These are phyloP conservation scores for Aphelocoma coerulescens DNA, from an alignment of 2,113 vertebrate species.

Conservation along the genomic window DNA sequence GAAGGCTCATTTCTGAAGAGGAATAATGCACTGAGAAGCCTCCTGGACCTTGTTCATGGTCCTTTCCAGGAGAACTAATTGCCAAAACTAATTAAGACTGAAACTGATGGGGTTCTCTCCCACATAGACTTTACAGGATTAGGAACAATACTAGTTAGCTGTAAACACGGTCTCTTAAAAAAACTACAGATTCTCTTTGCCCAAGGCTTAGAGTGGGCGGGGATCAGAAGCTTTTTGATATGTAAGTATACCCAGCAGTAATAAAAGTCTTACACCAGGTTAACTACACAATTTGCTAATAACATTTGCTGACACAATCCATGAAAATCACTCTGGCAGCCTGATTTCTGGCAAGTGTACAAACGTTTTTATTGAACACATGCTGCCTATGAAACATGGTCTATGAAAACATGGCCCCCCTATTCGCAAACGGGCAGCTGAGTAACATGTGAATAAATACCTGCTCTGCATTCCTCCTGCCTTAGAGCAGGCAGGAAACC, in stretches of 20 bases:
- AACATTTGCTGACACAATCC: constrained; percentile 65
- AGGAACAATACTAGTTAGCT: constrained; percentile 66
- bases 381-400: constrained; percentile 50
- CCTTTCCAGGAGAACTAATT: constrained; percentile 49
- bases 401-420: constrained; percentile 54
- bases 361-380: constrained; percentile 67
- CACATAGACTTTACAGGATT: constrained; percentile 56
- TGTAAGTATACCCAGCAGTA: constrained; percentile 55
- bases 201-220: constrained; percentile 35
- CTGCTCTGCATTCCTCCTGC: neutral
- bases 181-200: constrained; percentile 61
- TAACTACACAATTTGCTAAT: constrained; percentile 71
- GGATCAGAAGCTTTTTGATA: constrained; percentile 57
- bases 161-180: constrained; percentile 56
- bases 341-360: constrained; percentile 60
- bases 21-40: constrained; percentile 44
- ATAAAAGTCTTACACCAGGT: constrained; percentile 68
- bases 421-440: neutral
- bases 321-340: constrained; percentile 63
- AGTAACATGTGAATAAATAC: constrained; percentile 46
- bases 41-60: constrained; percentile 23
- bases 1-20: constrained; percentile 55
- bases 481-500: neutral
- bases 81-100: constrained; percentile 61
- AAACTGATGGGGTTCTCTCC: constrained; percentile 41